Conservation (phyloP, 1,140 invertebrate genomes). For the Drosophila obscura region DNA sequence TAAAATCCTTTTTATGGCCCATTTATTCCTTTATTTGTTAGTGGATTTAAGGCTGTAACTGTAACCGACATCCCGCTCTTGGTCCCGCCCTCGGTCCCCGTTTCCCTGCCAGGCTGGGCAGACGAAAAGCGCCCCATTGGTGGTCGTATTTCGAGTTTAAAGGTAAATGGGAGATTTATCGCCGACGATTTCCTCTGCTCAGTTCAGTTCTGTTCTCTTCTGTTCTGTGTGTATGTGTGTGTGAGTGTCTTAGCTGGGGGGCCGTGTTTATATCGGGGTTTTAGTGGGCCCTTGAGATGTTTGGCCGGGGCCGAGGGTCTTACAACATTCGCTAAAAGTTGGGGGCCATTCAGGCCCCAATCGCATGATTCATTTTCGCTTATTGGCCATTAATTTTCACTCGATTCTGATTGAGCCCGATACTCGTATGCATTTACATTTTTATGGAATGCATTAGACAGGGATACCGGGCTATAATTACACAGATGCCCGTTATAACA, state of each 20-base stretch:
- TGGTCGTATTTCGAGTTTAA: conserved; percentile 77
- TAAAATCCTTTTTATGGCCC: conserved; percentile 80
- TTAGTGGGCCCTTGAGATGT: conserved; percentile 71
- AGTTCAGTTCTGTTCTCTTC: too few relatives aligned
- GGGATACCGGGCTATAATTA: conserved; percentile 65
- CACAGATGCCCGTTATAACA: conserved; percentile 38
- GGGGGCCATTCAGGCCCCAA: conserved; percentile 57
- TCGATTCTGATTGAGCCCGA: conserved; percentile 12
- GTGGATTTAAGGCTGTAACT: conserved; percentile 76
- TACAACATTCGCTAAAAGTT: conserved; percentile 50
- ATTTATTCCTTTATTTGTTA: conserved; percentile 81
- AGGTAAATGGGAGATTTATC: conserved; percentile 80
- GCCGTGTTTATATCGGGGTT: conserved; percentile 72
- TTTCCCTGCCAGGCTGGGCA: background rate
- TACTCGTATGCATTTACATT: conserved; percentile 61
- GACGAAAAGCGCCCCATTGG: conserved; percentile 41
- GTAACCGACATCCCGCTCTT: conserved; percentile 42
- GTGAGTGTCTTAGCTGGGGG: conserved; percentile 53
- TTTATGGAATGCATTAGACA: conserved; percentile 64
- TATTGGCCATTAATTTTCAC: conserved; percentile 72
- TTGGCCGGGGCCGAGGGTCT: conserved; percentile 21
- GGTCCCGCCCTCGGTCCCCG: background rate
- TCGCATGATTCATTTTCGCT: conserved; percentile 73
- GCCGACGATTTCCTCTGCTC: conserved; percentile 65
- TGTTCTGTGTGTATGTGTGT: conserved; percentile 14